Conservation (phyloP, 2,888 invertebrate genomes). For the Stramonita haemastoma region DNA sequence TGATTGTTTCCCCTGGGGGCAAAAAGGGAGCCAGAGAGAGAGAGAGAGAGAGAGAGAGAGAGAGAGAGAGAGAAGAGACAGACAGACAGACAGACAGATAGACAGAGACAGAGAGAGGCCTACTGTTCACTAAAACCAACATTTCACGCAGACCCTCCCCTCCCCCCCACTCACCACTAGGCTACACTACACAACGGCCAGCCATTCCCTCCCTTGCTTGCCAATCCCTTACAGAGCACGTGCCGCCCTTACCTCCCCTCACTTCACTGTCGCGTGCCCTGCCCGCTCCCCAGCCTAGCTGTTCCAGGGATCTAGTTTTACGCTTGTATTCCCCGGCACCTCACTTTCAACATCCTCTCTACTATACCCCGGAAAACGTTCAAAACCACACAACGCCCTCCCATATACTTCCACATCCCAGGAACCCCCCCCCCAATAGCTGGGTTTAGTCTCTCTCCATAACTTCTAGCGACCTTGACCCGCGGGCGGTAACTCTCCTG, state of each 20-base stretch:
- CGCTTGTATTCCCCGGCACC: not conserved
- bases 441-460: not conserved
- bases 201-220: too few relatives aligned
- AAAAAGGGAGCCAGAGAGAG: too few relatives aligned
- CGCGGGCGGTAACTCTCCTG: constrained; percentile 1
- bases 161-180: too few relatives aligned
- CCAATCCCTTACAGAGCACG: not conserved
- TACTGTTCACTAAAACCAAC: too few relatives aligned
- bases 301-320: constrained; percentile 23
- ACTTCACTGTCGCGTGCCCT: not conserved
- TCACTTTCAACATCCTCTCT: not conserved
- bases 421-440: not conserved
- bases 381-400: not conserved
- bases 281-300: not conserved
- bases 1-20: too few relatives aligned
- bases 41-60: too few relatives aligned
- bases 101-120: too few relatives aligned
- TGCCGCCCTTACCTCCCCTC: not conserved
- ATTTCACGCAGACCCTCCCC: too few relatives aligned
- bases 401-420: not conserved
- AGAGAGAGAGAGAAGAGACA: too few relatives aligned
- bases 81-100: too few relatives aligned
- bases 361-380: not conserved
- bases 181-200: too few relatives aligned
- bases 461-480: not conserved